Evolutionary conservation across 1,140 invertebrate species (phyloP), one percentile per base, ranked within the genome.

Genomic region (Stegodyphus dumicola): DNA sequence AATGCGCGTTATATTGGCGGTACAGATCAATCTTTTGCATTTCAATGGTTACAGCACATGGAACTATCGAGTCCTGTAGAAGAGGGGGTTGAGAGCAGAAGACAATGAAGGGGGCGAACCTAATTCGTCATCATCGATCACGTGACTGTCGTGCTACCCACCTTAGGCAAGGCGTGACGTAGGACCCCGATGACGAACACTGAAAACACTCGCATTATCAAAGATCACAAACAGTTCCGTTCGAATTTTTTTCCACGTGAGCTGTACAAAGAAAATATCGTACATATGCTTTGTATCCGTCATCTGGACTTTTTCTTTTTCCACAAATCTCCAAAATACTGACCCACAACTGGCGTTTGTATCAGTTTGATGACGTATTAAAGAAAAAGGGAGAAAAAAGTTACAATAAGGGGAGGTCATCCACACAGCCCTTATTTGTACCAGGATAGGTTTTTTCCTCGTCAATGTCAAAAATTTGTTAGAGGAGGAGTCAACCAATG

Each of bases 121-220:
- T 85, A 85, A 85, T 85, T 85, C 81, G 81, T 85, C 81, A 85
- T 85, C 81, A 85, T 85, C 81, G 65, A 85, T 85, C 81, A 60
- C 73, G 52, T 51, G 81, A 77, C 65, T 85, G 81, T 85, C 81
- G 81, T 52, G 53, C 81, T 73, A 65, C 73, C 74, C 81, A 77
- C 81, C 73, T 83, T 83, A 56, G 52, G 80, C 64, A 60, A 85
- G 81, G 81, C 81, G 81, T 85, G 81, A 85, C 81, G 65, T 13
- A 11, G 6, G 49, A 52, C 33, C 78, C 56, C 54, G 67, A 66
- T 75, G 80, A 83, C 80, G 80, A 83, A 66, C 80, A 66, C 48
- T 67, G 71, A 75, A 83, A 74, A 83, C 80, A 83, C 80, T 49
- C 56, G 77, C 71, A 83, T 83, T 83, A 83, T 83, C 80, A 65